Percentiles rank a stretch among this genome's conserved stretches.
phyloP scores from a whole-genome alignment of 2,797 vertebrate genomes.

The Champsocephalus esox region DNA sequence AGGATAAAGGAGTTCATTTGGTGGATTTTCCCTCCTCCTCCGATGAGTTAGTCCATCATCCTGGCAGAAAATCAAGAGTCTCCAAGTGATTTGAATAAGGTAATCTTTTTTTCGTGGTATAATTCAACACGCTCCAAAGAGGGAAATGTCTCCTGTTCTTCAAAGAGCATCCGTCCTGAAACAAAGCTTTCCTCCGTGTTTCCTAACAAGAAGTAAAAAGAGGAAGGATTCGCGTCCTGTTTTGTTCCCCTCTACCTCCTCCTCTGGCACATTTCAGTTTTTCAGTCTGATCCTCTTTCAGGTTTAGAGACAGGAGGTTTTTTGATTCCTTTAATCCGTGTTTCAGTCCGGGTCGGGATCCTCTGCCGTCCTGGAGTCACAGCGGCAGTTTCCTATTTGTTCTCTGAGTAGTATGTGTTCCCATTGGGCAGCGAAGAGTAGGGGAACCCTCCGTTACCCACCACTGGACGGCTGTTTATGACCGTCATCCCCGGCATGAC shows the following conservation, averaged over 20 bases:
- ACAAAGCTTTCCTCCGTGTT: not conserved
- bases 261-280: conserved; percentile 15
- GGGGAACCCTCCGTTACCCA: conserved; percentile 58
- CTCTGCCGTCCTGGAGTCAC: conserved; percentile 40
- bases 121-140: conserved; percentile 28
- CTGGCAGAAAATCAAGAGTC: not conserved
- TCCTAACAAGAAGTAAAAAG: not conserved
- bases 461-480: conserved; percentile 48
- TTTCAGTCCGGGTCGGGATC: conserved; percentile 24
- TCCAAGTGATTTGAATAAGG: not conserved
- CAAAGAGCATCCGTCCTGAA: not conserved
- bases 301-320: conserved; percentile 47
- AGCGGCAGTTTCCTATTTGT: conserved; percentile 67
- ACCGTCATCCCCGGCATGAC: conserved; percentile 20
- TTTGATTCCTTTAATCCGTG: conserved; percentile 21
- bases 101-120: conserved; percentile 23
- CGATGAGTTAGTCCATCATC: not conserved
- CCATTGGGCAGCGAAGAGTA: conserved; percentile 62
- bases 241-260: not conserved
- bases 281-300: conserved; percentile 46
- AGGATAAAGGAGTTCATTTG: not conserved
- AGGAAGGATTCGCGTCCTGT: not conserved
- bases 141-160: not conserved
- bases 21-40: not conserved
- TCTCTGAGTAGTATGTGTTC: conserved; percentile 73